Conservation (phyloP, 2,888 invertebrate species). For the Hybos culiciformis region DNA sequence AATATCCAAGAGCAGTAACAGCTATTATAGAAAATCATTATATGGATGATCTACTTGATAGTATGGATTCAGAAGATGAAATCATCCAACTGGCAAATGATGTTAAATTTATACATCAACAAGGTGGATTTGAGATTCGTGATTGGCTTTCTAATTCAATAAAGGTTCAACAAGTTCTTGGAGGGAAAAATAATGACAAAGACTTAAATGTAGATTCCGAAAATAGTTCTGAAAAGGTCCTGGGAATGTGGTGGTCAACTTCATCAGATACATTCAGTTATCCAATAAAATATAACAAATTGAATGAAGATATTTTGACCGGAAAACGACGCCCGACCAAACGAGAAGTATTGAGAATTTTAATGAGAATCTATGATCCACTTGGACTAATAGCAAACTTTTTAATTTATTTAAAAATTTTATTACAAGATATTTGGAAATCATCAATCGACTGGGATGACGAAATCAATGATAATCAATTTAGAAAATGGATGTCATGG, state of each 20-base stretch:
- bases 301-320: conserved; percentile 8
- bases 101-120: conserved; percentile 8
- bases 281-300: conserved; percentile 11
- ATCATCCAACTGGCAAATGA: conserved; percentile 7
- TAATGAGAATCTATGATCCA: conserved; percentile 23
- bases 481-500: conserved; percentile 15
- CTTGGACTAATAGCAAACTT: conserved; percentile 18
- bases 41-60: conserved; percentile 10
- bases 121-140: conserved; percentile 12
- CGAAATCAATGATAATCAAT: conserved; percentile 12
- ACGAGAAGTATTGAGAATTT: conserved; percentile 10
- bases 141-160: conserved; percentile 15
- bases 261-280: conserved; percentile 9
- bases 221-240: conserved; percentile 10
- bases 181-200: background rate
- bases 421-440: conserved; percentile 12
- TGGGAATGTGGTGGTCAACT: conserved; percentile 14
- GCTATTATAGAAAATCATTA: conserved; percentile 12
- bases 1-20: conserved; percentile 13
- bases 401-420: conserved; percentile 10
- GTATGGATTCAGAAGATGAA: conserved; percentile 6
- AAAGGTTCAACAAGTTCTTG: conserved; percentile 7
- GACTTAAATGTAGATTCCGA: background rate
- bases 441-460: conserved; percentile 11
- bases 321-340: conserved; percentile 9